Evolutionary conservation across 2,888 invertebrate genomes (phyloP).

Genomic region (Strigamia maritima): DNA sequence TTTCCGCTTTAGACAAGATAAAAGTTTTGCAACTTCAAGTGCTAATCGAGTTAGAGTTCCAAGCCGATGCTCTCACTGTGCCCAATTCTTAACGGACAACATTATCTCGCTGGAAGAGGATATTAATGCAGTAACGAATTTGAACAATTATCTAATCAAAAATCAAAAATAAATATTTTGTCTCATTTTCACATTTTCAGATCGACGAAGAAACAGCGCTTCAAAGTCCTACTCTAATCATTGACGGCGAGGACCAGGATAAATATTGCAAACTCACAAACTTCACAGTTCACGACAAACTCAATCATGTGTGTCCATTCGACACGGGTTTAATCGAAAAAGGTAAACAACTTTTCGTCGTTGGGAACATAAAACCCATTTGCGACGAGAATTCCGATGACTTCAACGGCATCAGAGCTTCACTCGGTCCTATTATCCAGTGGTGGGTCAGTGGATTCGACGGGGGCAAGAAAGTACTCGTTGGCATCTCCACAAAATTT

Average conservation of each 20-base stretch:
- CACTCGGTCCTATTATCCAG: slow-evolving; percentile 74
- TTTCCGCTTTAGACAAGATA: background rate
- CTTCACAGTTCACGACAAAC: slow-evolving; percentile 70
- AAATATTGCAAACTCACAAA: slow-evolving; percentile 57
- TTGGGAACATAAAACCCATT: slow-evolving; percentile 76
- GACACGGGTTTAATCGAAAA: slow-evolving; percentile 74
- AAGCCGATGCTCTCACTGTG: background rate
- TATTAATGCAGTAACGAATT: background rate
- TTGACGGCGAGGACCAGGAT: slow-evolving; percentile 62
- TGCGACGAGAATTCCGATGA: slow-evolving; percentile 68
- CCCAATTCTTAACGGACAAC: background rate
- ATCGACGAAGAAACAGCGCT: slow-evolving; percentile 72
- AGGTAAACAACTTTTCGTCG: slow-evolving; percentile 70
- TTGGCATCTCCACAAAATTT: slow-evolving; percentile 70
- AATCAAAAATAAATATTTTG: too few species aligned
- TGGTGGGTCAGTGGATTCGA: slow-evolving; percentile 82
- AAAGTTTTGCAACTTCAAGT: background rate
- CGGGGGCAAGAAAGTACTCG: slow-evolving; percentile 70
- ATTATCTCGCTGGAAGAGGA: background rate
- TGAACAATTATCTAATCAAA: background rate
- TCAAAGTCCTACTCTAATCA: slow-evolving; percentile 64
- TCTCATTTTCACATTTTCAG: slow-evolving; percentile 44
- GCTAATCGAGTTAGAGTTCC: background rate
- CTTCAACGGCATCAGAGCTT: slow-evolving; percentile 65
- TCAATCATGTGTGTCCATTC: slow-evolving; percentile 73